Evolutionary conservation across 1,140 invertebrate species (phyloP), one percentile per base, ranked within the genome.

Genomic region (Magallana angulata): DNA sequence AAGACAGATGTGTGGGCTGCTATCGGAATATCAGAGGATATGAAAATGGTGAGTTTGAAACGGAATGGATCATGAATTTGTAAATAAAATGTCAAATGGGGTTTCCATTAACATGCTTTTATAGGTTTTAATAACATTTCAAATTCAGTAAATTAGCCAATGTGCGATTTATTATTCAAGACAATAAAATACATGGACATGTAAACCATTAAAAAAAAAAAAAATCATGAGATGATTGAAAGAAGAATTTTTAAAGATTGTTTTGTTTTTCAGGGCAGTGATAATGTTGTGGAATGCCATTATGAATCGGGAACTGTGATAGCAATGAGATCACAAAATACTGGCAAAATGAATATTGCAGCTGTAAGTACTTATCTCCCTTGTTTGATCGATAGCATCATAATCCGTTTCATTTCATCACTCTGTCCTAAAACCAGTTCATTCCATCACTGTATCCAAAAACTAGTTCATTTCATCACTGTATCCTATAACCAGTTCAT

Each of bases 21-120:
- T 18, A 14, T 87, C 7, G 86, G 80, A n/a, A 30, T 87, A 7
- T 87, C 86, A 14, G 24, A 57, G 56, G 86, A 87, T 59, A 14
- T 57, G 36, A 84, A 76, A 36, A 87, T 87, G 86, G 86, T 84
- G 59, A 0, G 62, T 14, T 80, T 48, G 11, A 48, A 64, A 3
- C 62, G 1, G 14, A 64, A 16, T 64, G 2, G 62, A 16, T 64
- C 14, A 48, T 18, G 62, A 14, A 16, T 2, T 64, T 18, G 14
- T 64, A 16, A 14, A 16, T 64, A 18, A 64, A 64, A 16, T 14
- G 18, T 5, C 62, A 14, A 64, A 16, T 14, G 18, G 7, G 14
- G 7, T 16, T 64, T 24, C 24, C 24, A 24, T 24, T 24, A 24
- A 62, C n/a, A 1, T 62, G n/a, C 11, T n/a, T 12, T 62, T n/a